Conservation (phyloP, 1,140 invertebrate species). For the Leptoteleia sp. region DNA sequence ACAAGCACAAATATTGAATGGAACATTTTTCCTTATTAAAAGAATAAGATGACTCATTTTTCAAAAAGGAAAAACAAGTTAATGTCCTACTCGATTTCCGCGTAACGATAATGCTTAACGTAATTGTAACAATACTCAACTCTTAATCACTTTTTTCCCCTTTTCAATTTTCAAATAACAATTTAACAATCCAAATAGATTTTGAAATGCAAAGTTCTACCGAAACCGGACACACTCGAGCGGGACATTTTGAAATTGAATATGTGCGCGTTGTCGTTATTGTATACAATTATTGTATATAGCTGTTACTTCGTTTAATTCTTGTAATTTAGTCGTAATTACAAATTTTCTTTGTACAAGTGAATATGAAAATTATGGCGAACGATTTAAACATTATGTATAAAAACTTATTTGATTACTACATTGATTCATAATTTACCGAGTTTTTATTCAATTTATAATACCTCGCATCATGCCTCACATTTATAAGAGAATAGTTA, state of each 20-base stretch:
- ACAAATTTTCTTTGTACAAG: slow-evolving; percentile 22
- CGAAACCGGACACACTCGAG: background rate
- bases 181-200: too few species aligned
- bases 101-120: background rate
- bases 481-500: too few species aligned
- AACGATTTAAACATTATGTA: slow-evolving; percentile 33
- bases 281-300: slow-evolving; percentile 56
- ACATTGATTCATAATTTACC: slow-evolving; percentile 30
- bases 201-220: too few species aligned
- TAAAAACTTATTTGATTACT: slow-evolving; percentile 59
- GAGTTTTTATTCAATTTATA: slow-evolving; percentile 16
- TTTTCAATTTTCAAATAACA: too few species aligned
- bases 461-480: too few species aligned
- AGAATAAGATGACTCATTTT: slow-evolving; percentile 4
- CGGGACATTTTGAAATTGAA: slow-evolving; percentile 9
- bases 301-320: slow-evolving; percentile 57
- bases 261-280: slow-evolving; percentile 24
- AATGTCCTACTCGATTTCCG: slow-evolving; percentile 6
- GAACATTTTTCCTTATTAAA: background rate
- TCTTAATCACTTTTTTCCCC: background rate
- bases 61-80: too few species aligned
- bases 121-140: background rate
- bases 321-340: slow-evolving; percentile 39
- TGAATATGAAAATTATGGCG: background rate
- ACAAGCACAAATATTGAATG: slow-evolving; percentile 82